A percentile compares a stretch with the other conserved stretches of the same genome.
Evolutionary conservation across 2,113 vertebrate species (phyloP).

Genomic region (Dendrocopos noguchii): DNA sequence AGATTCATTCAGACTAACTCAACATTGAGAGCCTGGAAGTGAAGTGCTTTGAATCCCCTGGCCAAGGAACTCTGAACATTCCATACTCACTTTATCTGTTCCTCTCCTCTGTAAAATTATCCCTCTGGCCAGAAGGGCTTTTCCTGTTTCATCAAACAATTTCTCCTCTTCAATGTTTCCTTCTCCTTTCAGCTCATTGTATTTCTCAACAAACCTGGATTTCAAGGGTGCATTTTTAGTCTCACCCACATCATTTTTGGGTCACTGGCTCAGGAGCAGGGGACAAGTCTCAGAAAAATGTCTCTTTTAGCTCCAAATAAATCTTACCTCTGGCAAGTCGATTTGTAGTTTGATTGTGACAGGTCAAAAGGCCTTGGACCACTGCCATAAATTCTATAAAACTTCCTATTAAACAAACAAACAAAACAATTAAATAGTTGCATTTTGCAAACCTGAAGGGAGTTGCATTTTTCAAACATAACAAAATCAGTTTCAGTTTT

Average conservation of each 20-base stretch:
- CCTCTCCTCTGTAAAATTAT: constrained; percentile 78
- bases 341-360: constrained; percentile 81
- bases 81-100: constrained; percentile 76
- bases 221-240: background rate
- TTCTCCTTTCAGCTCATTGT: constrained; percentile 78
- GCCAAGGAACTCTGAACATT: background rate
- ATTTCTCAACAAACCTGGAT: constrained; percentile 90
- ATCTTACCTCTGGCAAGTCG: constrained; percentile 86
- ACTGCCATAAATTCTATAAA: constrained; percentile 82
- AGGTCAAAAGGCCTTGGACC: constrained; percentile 82
- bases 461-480: background rate
- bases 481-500: background rate
- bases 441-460: background rate
- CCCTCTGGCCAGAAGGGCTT: constrained; percentile 85
- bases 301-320: accelerated
- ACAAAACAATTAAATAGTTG: background rate
- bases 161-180: constrained; percentile 78
- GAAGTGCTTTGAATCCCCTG: too few relatives aligned
- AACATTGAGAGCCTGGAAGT: background rate
- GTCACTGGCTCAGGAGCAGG: accelerated
- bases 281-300: too few relatives aligned
- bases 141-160: constrained; percentile 87
- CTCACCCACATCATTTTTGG: accelerated
- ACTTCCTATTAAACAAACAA: constrained; percentile 77
- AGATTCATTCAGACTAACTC: background rate